A percentile compares a stretch with the other conserved stretches of the same genome.
Evolutionary conservation across 2,888 invertebrate genomes (phyloP).

Genomic region (Pristionchus maxplancki): DNA sequence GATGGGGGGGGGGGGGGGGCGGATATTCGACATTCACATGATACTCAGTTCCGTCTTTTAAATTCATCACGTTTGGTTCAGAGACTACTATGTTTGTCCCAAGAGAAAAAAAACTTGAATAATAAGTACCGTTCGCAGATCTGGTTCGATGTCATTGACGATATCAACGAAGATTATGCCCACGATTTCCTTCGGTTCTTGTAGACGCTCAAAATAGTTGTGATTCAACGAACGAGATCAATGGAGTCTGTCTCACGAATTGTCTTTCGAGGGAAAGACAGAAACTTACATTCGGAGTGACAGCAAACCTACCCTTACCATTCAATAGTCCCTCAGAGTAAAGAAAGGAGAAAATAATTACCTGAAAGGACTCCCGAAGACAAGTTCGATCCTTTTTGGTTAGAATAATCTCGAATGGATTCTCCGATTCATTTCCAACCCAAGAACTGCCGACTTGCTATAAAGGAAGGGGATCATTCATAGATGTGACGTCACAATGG

Average conservation of each 20-base stretch:
- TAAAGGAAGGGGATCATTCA: too few species aligned
- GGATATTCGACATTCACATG: not conserved
- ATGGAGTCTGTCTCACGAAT: not conserved
- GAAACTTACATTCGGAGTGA: not conserved
- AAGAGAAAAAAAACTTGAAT: not conserved
- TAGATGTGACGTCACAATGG: not conserved
- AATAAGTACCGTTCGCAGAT: slow-evolving; percentile 67
- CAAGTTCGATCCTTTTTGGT: slow-evolving; percentile 74
- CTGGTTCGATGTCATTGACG: slow-evolving; percentile 73
- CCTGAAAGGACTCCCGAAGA: slow-evolving; percentile 74
- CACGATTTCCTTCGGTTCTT: slow-evolving; percentile 76
- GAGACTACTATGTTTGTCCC: too few species aligned
- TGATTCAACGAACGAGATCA: not conserved
- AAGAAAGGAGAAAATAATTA: not conserved
- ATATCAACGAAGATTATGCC: slow-evolving; percentile 75
- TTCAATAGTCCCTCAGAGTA: not conserved
- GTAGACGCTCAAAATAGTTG: slow-evolving; percentile 63
- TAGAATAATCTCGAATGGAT: slow-evolving; percentile 73
- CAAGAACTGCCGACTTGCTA: slow-evolving; percentile 70
- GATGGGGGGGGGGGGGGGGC: not conserved
- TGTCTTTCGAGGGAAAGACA: not conserved
- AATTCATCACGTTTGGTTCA: too few species aligned
- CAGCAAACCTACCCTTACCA: not conserved
- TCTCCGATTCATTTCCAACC: slow-evolving; percentile 75
- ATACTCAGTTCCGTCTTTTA: too few species aligned